Base-by-base conservation (phyloP, 2,888 invertebrate genomes). In the Chirona hameri region DNA sequence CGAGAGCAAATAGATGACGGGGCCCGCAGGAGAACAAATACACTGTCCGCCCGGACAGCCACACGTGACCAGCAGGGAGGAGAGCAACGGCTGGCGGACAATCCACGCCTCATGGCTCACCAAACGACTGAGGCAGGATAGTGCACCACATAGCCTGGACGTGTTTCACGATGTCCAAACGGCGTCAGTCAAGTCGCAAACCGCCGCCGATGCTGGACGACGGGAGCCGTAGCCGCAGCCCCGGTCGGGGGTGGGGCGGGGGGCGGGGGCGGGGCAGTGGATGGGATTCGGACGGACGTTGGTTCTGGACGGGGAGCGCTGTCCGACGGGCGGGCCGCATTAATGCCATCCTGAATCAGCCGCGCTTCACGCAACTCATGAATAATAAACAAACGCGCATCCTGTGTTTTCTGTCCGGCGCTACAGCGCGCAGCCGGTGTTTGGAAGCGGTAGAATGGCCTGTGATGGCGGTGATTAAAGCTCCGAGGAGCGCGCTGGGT, bases 341-440 rank as follows among this genome's bases (percentile, higher is more conserved):
- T 4, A n/a, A n/a, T 60, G n/a, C n/a, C n/a, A n/a, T 24, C 24
- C 60, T n/a, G 31, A 10, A 72, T 31, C 29, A 31, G 72, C 18
- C 31, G 72, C 31, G 15, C 31, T 18, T 18, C 29, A 15, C 72
- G 31, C 72, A 7, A 18, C 72, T 31, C 31, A 72, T 72, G 72
- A 72, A 72, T 72, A 72, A 72, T 72, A 72, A 31, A 72, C 52
- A 72, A 10, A 10, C 65, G 65, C 60, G 24, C 60, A 60, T 60
- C 60, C 60, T 24, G 60, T 21, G 60, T 60, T 60, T 55, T 60
- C 60, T 7, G 60, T 60, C 60, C 24, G 24, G 60, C 60, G 60
- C 9, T 29, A n/a, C 29, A n/a, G 29, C 69, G 69, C 29, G 14
- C 27, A 2, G 29, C 10, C 29, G 29, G 27, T n/a, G 60, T 1